phyloP scores from a whole-genome alignment of 1,140 invertebrate species.

The Panonychus citri region DNA sequence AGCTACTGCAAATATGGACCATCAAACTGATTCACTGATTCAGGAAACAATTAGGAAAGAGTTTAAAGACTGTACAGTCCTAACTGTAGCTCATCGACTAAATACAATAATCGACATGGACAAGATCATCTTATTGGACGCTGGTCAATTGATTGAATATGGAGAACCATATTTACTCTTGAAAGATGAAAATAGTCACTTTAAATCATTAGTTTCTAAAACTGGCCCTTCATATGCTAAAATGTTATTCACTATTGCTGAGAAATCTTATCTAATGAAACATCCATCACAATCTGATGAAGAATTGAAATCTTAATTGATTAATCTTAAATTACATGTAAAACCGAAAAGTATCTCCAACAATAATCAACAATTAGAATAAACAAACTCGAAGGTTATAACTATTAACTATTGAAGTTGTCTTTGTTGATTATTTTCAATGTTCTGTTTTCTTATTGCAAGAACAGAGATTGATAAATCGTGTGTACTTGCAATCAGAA shows the following conservation, averaged over 20 bases:
- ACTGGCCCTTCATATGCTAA: conserved; percentile 8
- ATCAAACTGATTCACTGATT: conserved; percentile 20
- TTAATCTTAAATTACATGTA: no score
- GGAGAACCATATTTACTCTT: conserved; percentile 38
- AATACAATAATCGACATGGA: conserved; percentile 18
- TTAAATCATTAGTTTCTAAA: conserved; percentile 17
- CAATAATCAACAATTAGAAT: no score
- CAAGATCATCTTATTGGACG: conserved; percentile 20
- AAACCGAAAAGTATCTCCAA: no score
- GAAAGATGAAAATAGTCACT: conserved; percentile 24
- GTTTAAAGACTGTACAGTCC: conserved; percentile 45
- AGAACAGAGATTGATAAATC: no score
- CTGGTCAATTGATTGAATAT: conserved; percentile 30
- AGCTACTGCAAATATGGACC: conserved; percentile 26
- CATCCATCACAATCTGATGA: no score
- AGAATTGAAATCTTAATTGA: no score
- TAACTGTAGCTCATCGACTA: conserved; percentile 49
- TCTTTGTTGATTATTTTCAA: no score
- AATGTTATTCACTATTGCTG: not conserved
- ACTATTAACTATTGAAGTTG: no score
- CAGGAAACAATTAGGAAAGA: conserved; percentile 19
- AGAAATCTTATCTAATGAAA: not conserved
- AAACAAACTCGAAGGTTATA: no score
- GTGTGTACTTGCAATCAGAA: no score
- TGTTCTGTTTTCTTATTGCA: no score